Percentiles rank a stretch among this genome's conserved stretches.
phyloP scores from a whole-genome alignment of 2,797 vertebrate genomes.

The Chaetophractus vellerosus region DNA sequence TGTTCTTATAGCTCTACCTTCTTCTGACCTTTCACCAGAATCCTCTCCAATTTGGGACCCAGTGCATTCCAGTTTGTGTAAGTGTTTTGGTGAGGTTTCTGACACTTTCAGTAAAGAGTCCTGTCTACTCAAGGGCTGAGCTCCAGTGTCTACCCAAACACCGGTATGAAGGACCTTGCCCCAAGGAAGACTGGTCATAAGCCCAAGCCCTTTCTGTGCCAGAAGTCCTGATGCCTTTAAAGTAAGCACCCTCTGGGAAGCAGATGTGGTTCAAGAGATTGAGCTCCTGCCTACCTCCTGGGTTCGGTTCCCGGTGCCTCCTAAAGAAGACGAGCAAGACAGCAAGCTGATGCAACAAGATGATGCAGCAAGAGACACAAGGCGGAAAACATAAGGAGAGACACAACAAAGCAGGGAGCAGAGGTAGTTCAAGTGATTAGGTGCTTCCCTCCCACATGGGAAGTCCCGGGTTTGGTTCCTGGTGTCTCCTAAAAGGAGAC shows the following conservation, averaged over 20 bases:
- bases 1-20: neutral
- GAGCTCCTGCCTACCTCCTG: too few species aligned
- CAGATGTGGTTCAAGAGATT: too few species aligned
- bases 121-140: neutral
- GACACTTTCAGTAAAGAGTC: conserved; percentile 12
- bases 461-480: too few species aligned
- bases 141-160: neutral
- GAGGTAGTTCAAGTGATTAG: too few species aligned
- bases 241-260: neutral
- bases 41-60: neutral
- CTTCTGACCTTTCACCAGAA: conserved; percentile 16
- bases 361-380: too few species aligned
- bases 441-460: too few species aligned
- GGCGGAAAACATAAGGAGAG: too few species aligned
- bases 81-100: conserved; percentile 61
- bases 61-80: conserved; percentile 37
- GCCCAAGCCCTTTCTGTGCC: neutral
- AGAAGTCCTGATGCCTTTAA: conserved; percentile 29
- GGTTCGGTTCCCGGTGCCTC: too few species aligned
- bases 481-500: too few species aligned
- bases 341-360: too few species aligned
- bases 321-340: too few species aligned
- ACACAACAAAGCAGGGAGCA: too few species aligned
- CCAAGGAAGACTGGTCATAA: neutral
- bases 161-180: neutral